These are phyloP conservation scores for Pseudotriccus pelzelni DNA, from an alignment of 2,797 vertebrate species.

Conservation along the genomic window DNA sequence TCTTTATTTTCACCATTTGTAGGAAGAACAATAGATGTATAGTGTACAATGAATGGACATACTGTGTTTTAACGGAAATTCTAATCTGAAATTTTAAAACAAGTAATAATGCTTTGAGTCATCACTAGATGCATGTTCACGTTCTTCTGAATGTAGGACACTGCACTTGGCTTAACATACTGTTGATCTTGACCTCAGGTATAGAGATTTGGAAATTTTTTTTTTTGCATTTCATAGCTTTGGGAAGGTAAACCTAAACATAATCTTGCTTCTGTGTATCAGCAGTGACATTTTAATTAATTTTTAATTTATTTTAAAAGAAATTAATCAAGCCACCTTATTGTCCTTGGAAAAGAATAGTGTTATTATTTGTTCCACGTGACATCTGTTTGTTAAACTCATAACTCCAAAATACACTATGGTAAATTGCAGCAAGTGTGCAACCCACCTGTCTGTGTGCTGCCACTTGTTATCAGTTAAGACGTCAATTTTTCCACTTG, in stretches of 20 bases:
- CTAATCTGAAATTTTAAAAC: not conserved
- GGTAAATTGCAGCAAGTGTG: not conserved
- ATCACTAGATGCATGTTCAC: rapidly evolving
- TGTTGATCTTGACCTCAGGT: not conserved
- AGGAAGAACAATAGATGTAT: not conserved
- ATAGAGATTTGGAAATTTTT: not conserved
- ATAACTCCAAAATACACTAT: not conserved
- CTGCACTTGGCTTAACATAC: not conserved
- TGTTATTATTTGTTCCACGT: not conserved
- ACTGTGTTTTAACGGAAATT: not conserved
- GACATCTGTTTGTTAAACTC: not conserved
- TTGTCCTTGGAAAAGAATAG: not conserved
- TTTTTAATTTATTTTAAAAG: not conserved
- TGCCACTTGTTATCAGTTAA: not conserved
- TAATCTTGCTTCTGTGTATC: not conserved
- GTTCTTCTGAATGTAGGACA: not conserved
- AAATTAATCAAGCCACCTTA: not conserved
- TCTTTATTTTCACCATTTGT: not conserved
- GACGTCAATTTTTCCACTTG: not conserved
- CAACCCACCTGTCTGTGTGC: not conserved
- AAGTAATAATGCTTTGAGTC: not conserved
- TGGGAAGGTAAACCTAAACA: not conserved
- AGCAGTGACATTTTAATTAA: not conserved
- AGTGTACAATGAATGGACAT: not conserved
- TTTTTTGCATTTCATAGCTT: not conserved